Evolutionary conservation across 2,888 invertebrate species (phyloP).

Genomic region (Schrankia costaestrigalis): DNA sequence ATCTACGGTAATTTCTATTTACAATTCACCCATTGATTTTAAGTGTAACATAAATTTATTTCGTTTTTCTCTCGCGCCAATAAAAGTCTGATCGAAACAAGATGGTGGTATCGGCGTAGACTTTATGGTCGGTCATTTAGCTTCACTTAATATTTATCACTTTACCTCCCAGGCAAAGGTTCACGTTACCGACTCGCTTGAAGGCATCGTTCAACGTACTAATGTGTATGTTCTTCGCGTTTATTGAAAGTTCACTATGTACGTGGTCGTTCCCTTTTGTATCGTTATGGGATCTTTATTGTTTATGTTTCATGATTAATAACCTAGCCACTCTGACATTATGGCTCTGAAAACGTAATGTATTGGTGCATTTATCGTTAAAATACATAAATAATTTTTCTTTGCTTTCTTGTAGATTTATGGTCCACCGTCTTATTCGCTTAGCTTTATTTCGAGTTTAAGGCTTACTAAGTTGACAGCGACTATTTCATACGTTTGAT

Average conservation of each 20-base stretch:
- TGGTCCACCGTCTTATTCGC: too few species aligned
- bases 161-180: conserved; percentile 5
- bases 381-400: too few species aligned
- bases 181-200: conserved; percentile 8
- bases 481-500: too few species aligned
- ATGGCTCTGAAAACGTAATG: neutral
- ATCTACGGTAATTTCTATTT: too few species aligned
- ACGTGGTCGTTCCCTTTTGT: conserved; percentile 3
- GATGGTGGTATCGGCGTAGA: conserved; percentile 11
- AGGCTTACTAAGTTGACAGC: too few species aligned
- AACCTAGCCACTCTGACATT: neutral
- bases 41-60: conserved; percentile 3
- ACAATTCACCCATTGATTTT: conserved; percentile 4
- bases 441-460: too few species aligned
- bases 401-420: too few species aligned
- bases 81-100: conserved; percentile 12
- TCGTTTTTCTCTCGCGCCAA: conserved; percentile 7
- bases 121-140: conserved; percentile 18
- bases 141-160: conserved; percentile 15
- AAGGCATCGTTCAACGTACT: conserved; percentile 10
- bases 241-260: conserved; percentile 6
- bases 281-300: conserved; percentile 8
- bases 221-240: conserved; percentile 11
- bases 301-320: conserved; percentile 6
- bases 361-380: neutral